phyloP scores from a whole-genome alignment of 2,797 vertebrate species.

The Chelonia mydas region DNA sequence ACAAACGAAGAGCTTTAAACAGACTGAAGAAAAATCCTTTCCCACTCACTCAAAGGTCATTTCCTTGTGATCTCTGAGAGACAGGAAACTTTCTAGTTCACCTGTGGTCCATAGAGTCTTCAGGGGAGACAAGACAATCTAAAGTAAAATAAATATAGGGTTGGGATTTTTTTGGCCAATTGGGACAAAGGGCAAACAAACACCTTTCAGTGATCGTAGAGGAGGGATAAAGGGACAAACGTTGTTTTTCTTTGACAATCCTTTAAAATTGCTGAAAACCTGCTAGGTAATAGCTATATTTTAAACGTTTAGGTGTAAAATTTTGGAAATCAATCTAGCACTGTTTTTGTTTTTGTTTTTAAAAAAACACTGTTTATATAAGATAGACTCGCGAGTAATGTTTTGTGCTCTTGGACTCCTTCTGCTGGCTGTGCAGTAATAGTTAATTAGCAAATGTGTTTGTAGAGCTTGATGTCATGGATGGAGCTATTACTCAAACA shows the following conservation, averaged over 20 bases:
- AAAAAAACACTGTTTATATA: constrained; percentile 10
- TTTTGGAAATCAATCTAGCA: not conserved
- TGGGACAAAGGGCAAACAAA: constrained; percentile 27
- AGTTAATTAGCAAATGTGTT: not conserved
- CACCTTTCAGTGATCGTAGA: not conserved
- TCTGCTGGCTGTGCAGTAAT: constrained; percentile 72
- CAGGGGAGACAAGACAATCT: not conserved
- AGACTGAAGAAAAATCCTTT: not conserved
- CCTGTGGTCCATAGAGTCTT: not conserved
- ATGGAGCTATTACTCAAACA: not conserved
- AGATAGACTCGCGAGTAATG: not conserved
- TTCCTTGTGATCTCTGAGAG: not conserved
- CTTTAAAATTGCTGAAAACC: not conserved
- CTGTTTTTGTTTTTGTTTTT: not conserved
- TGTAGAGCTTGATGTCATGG: not conserved
- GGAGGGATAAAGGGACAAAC: not conserved
- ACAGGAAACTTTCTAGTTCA: not conserved
- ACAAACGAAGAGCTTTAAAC: not conserved
- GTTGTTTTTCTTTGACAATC: not conserved
- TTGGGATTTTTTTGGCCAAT: not conserved
- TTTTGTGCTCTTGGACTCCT: constrained; percentile 63
- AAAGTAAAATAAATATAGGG: constrained; percentile 7
- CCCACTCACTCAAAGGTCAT: not conserved
- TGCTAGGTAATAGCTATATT: not conserved
- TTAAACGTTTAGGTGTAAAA: not conserved